phyloP scores from a whole-genome alignment of 2,113 vertebrate genomes.

The Anhinga rufa region DNA sequence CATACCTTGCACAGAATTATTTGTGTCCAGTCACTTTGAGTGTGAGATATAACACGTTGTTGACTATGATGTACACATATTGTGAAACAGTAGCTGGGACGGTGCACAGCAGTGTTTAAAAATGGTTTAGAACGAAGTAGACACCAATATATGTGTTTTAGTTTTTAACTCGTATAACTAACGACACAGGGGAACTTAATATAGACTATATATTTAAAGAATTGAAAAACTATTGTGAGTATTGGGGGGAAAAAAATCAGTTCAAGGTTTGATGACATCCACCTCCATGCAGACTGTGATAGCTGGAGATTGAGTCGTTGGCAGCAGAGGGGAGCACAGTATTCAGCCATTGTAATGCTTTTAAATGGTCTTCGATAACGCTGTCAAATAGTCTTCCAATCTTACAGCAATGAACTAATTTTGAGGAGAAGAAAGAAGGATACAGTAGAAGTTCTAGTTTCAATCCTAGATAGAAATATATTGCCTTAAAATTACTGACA shows the following conservation, averaged over 20 bases:
- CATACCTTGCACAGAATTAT: neutral
- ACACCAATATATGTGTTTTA: neutral
- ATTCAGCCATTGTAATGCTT: neutral
- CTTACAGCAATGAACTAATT: neutral
- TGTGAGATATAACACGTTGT: neutral
- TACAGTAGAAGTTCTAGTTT: neutral
- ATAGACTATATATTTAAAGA: neutral
- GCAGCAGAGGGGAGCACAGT: neutral
- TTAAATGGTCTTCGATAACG: neutral
- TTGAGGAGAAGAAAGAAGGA: neutral
- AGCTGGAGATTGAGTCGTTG: neutral
- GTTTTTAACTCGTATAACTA: neutral
- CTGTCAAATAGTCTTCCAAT: neutral
- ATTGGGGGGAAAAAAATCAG: neutral
- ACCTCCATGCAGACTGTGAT: neutral
- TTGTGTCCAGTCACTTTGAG: neutral
- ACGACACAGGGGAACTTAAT: neutral
- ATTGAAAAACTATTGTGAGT: neutral
- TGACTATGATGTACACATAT: neutral
- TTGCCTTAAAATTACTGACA: neutral
- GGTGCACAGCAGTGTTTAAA: neutral
- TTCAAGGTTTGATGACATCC: neutral
- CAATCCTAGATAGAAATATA: neutral
- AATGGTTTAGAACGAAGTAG: neutral
- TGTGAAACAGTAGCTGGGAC: neutral